Base-by-base conservation (phyloP, 35 echinoderm and acorn worm species). In the Patiria miniata region DNA sequence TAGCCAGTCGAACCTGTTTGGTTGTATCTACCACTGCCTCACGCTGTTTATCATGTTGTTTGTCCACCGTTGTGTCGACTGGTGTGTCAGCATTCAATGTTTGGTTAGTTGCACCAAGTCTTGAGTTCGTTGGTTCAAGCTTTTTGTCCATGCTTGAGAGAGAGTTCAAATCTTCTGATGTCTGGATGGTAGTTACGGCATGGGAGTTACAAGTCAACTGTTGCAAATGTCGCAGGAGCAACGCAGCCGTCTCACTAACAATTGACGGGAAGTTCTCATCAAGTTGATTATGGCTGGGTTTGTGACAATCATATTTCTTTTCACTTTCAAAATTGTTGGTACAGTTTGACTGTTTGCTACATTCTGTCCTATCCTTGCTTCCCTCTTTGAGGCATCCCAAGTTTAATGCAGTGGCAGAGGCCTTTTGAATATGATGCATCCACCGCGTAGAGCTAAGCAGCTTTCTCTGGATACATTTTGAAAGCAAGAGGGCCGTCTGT, bases 121-220 rank as follows among this genome's bases (percentile, higher is more conserved):
- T 55, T 90, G 36, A 28, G 44, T 26, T 32, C 21, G 26, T 73
- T 73, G 65, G 34, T 32, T 73, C 10, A 26, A 21, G 36, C 21
- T 37, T 19, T 36, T 77, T 65, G 39, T n/a, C 84, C 33, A 34
- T 32, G 40, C 37, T 77, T 15, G 19, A 0, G 22, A 80, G 32
- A 40, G 29, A 18, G 18, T 86, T 69, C 18, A 19, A 7, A n/a
- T 83, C 54, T 19, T 73, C 47, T 58, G 59, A 34, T 4, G 37
- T 80, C 8, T 53, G 69, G 17, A 95, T 37, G 19, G 89, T 33
- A 37, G 93, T 95, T 53, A 95, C 87, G 3, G 93, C 93, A 73
- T 95, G 93, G 7, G 80, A 81, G 81, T 95, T 95, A 54, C 93
- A 95, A 29, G 68, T 78, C 30, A 95, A 42, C 77, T 95, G 93